Evolutionary conservation across 2,888 invertebrate species (phyloP).

Genomic region (Eledone cirrhosa): DNA sequence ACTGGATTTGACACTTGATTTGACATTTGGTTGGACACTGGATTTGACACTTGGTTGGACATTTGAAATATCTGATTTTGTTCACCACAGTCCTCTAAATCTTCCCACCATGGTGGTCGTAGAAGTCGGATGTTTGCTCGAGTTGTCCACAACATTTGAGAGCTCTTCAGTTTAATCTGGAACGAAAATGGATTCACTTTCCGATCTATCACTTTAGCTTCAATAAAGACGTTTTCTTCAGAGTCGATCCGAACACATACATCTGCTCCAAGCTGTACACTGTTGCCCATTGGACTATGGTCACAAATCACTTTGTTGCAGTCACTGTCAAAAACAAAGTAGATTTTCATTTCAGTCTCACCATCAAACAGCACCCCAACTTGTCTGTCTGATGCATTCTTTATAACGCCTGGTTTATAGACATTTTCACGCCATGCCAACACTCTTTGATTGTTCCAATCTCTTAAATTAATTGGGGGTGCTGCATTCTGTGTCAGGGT

Average conservation of each 20-base stretch:
- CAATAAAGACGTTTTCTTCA: constrained; percentile 80
- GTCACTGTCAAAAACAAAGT: constrained; percentile 78
- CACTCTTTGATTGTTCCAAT: constrained; percentile 93
- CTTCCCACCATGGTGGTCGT: constrained; percentile 96
- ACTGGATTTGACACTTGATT: no score
- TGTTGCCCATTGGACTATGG: constrained; percentile 82
- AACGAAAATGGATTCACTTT: constrained; percentile 76
- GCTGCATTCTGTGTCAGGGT: constrained; percentile 30
- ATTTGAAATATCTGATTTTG: not conserved
- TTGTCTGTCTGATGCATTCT: constrained; percentile 71
- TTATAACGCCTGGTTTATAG: constrained; percentile 84
- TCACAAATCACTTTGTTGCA: constrained; percentile 91
- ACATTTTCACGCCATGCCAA: constrained; percentile 86
- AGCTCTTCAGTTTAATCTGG: constrained; percentile 72
- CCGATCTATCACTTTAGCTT: constrained; percentile 81
- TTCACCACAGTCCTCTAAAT: constrained; percentile 72
- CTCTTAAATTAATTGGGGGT: constrained; percentile 79
- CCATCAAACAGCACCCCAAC: constrained; percentile 86
- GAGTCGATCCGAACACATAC: constrained; percentile 75
- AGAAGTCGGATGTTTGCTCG: constrained; percentile 89
- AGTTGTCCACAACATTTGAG: constrained; percentile 74
- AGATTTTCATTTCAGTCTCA: constrained; percentile 77
- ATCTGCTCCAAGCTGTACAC: constrained; percentile 80
- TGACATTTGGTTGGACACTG: no score
- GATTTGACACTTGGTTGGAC: no score